phyloP scores from a whole-genome alignment of 2,888 invertebrate species.

The Melinopterus prodromus region DNA sequence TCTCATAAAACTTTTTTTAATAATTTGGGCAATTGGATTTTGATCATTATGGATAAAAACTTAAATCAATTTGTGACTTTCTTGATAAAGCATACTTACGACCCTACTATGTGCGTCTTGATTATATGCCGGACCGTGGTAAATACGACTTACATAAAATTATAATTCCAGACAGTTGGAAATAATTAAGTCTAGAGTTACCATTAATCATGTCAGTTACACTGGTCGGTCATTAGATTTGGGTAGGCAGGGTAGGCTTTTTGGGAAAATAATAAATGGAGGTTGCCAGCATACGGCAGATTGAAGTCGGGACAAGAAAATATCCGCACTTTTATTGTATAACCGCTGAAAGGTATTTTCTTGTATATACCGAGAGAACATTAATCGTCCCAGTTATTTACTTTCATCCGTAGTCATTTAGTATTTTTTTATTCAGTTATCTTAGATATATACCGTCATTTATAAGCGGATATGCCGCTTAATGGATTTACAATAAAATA shows the following conservation, averaged over 20 bases:
- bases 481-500: too few species aligned
- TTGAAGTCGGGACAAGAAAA: background rate
- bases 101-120: too few species aligned
- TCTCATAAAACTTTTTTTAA: too few species aligned
- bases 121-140: too few species aligned
- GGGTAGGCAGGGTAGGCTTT: background rate
- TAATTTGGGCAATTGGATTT: too few species aligned
- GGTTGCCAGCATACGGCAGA: background rate
- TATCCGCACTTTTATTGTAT: background rate
- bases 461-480: too few species aligned
- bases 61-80: too few species aligned
- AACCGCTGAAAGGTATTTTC: background rate
- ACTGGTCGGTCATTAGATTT: background rate
- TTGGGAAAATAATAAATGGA: background rate
- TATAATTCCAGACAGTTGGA: background rate
- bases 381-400: background rate
- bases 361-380: background rate
- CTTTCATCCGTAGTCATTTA: background rate
- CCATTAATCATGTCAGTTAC: background rate
- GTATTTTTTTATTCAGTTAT: background rate
- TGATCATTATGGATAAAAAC: too few species aligned
- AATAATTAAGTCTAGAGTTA: background rate
- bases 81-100: too few species aligned
- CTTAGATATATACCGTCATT: background rate
- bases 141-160: background rate